These are phyloP conservation scores for Lanistes nyassanus DNA, from an alignment of 1,140 invertebrate genomes.

Conservation along the genomic window DNA sequence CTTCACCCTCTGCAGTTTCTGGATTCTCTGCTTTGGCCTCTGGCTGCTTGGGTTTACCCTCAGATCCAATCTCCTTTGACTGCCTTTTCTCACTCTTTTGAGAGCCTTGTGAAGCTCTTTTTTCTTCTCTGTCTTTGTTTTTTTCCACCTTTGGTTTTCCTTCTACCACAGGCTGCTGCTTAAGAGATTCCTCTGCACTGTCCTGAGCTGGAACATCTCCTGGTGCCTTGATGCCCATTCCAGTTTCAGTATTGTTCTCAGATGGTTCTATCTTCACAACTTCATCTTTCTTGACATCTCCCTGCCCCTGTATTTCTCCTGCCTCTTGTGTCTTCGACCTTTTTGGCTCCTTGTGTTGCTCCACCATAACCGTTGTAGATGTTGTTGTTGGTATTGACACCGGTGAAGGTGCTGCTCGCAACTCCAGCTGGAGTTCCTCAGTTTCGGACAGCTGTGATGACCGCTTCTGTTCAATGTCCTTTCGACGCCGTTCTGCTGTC, in stretches of 20 bases:
- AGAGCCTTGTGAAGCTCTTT: not conserved
- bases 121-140: not conserved
- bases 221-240: not conserved
- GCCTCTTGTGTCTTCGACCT: conserved; percentile 12
- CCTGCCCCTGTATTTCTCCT: not conserved
- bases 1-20: conserved; percentile 18
- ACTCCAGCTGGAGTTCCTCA: conserved; percentile 30
- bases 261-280: not conserved
- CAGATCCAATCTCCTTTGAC: not conserved
- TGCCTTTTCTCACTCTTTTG: conserved; percentile 5
- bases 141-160: conserved; percentile 1
- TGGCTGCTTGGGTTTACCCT: conserved; percentile 12
- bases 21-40: not conserved
- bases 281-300: not conserved
- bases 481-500: conserved; percentile 48
- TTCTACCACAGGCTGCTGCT: conserved; percentile 17
- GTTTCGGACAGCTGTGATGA: conserved; percentile 28
- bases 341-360: conserved; percentile 26
- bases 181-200: not conserved
- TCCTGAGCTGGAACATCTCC: conserved; percentile 10
- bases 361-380: conserved; percentile 20
- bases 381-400: conserved; percentile 2
- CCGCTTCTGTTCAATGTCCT: conserved; percentile 45
- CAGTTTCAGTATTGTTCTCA: conserved; percentile 3
- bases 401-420: conserved; percentile 33